Evolutionary conservation across 2,113 vertebrate genomes (phyloP).

Genomic region (Chamaetylas fuelleborni): DNA sequence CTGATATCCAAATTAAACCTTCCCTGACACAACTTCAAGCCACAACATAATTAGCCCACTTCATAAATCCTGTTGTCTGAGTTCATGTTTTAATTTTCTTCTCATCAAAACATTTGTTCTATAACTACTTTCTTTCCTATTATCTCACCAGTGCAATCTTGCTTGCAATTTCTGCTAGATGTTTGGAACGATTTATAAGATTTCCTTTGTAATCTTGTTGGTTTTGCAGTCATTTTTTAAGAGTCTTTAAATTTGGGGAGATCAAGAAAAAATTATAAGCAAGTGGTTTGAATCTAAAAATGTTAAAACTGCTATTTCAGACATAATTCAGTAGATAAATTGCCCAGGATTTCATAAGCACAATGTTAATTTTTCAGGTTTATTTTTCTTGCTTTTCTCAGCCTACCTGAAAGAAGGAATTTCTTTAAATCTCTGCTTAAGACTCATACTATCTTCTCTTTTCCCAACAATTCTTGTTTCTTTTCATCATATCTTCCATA

Average conservation of each 20-base stretch:
- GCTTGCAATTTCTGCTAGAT: neutral
- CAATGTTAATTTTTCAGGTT: neutral
- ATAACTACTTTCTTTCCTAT: neutral
- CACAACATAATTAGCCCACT: neutral
- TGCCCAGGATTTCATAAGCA: fast-evolving
- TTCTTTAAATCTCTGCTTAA: neutral
- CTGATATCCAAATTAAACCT: neutral
- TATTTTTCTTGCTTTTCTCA: neutral
- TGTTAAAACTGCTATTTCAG: neutral
- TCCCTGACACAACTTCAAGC: neutral
- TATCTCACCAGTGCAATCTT: neutral
- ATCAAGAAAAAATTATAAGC: neutral
- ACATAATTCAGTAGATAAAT: neutral
- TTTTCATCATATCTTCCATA: neutral
- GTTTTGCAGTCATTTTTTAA: neutral
- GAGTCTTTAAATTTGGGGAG: neutral
- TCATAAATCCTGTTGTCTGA: neutral
- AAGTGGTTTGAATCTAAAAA: neutral
- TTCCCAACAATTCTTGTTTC: neutral
- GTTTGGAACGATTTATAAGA: neutral
- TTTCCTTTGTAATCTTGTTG: neutral
- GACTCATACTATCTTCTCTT: neutral
- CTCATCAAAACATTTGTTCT: neutral
- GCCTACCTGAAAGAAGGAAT: neutral
- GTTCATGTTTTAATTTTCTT: neutral